phyloP scores from a whole-genome alignment of 2,888 invertebrate genomes.

The Holacanthella duospinosa region DNA sequence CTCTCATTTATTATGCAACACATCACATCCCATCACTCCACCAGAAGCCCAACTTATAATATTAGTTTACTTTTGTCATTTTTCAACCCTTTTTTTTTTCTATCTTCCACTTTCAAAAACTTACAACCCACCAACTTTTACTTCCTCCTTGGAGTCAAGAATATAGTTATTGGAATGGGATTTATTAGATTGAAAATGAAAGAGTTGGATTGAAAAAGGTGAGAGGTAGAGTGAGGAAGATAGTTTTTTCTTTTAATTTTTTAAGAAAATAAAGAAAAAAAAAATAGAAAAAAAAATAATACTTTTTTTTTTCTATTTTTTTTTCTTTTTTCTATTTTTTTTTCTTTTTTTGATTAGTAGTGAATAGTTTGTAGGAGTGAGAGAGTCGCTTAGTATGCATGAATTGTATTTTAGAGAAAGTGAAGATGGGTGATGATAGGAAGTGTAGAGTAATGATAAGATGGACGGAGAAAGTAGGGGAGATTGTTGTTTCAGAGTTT shows the following conservation, averaged over 20 bases:
- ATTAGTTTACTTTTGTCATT: slow-evolving; percentile 1
- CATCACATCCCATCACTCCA: slow-evolving; percentile 10
- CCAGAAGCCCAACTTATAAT: neutral
- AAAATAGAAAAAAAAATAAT: too few relatives aligned
- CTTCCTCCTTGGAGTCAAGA: neutral
- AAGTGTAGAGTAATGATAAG: neutral
- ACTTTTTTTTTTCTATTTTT: too few relatives aligned
- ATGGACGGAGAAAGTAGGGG: neutral
- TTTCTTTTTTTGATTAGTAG: too few relatives aligned
- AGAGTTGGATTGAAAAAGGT: too few relatives aligned
- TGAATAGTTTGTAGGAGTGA: too few relatives aligned
- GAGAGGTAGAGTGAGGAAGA: too few relatives aligned
- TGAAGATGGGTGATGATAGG: neutral
- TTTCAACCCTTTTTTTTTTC: neutral
- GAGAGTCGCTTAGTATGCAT: slow-evolving; percentile 4
- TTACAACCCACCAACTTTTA: neutral
- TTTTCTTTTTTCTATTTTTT: too few relatives aligned
- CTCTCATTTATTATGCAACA: slow-evolving; percentile 28
- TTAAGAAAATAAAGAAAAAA: too few relatives aligned
- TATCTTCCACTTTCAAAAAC: neutral
- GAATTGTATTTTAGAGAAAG: neutral
- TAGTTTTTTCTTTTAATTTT: too few relatives aligned
- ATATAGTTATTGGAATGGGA: neutral
- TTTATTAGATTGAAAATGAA: too few relatives aligned
- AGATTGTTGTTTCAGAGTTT: neutral